Evolutionary conservation across 2,113 vertebrate genomes (phyloP).

Genomic region (Lepus americanus): DNA sequence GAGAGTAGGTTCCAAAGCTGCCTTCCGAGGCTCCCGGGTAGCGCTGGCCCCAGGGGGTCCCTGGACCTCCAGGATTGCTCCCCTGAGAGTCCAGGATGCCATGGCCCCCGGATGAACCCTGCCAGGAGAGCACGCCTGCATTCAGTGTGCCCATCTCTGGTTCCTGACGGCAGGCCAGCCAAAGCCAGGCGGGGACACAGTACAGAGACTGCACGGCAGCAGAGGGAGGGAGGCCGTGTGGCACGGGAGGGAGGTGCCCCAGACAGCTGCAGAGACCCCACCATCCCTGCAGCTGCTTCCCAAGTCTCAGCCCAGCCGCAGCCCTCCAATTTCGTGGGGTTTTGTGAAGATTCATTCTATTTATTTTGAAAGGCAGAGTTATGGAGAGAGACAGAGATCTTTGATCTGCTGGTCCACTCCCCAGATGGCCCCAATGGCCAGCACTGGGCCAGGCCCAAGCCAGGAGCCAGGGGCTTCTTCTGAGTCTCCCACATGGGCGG

Average conservation of each 20-base stretch:
- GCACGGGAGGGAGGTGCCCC: neutral
- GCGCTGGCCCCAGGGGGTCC: neutral
- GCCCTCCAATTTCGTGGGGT: neutral
- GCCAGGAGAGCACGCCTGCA: neutral
- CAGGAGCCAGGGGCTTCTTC: no score
- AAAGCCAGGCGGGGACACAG: neutral
- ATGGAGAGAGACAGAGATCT: no score
- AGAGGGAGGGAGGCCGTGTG: neutral
- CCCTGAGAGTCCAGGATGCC: conserved; percentile 25
- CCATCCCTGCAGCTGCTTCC: neutral
- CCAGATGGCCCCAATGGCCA: no score
- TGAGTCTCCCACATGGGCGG: no score
- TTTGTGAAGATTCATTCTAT: no score
- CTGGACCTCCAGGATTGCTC: neutral
- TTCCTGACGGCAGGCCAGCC: accelerated
- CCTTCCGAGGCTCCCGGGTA: neutral
- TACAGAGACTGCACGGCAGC: accelerated
- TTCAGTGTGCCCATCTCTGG: neutral
- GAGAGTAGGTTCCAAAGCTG: conserved; percentile 49
- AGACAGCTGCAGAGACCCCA: neutral
- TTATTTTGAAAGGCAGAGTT: no score
- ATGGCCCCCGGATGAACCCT: conserved; percentile 66
- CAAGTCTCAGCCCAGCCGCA: neutral
- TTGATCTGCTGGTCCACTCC: no score
- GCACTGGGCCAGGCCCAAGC: no score